Evolutionary conservation across 2,797 vertebrate genomes (phyloP), one percentile per base, ranked within the genome.

Genomic region (Anguilla marmorata): DNA sequence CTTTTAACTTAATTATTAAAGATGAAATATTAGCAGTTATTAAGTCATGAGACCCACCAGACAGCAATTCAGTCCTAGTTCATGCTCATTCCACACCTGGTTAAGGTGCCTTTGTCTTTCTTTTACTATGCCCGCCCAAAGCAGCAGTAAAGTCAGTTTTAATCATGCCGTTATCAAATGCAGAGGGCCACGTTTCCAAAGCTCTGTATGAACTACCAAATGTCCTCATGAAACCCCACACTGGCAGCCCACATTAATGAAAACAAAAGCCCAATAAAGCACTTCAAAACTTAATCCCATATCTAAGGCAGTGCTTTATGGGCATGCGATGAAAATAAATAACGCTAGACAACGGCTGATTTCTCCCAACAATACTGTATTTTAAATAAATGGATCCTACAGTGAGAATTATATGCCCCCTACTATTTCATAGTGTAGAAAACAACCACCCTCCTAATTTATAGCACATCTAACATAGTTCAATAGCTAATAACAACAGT

Each of bases 31-130:
- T 21, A 80, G 37, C 50, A 50, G 41, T 24, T 48, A 82, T 82
- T 21, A 82, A 50, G 45, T 24, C 41, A 82, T 82, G 79, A 82
- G 79, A 82, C 79, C 79, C 21, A n/a, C 79, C 79, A 82, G 19
- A 16, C 21, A 45, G 41, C 45, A 50, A 19, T 19, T 82, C 41
- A 24, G 19, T 9, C 6, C 41, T 30, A n/a, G 79, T 12, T 48
- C 3, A 82, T 82, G 50, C 33, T 41, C 16, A 74, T 74, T 45
- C 12, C 69, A 79, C 41, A 19, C 74, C 37, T 45, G 37, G 16
- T 41, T 6, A 79, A 19, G 24, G 21, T 24, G 45, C 79, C 21
- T 82, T 37, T 12, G 33, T 80, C 41, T 24, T 82, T 24, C 27
- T 8, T 82, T 82, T 12, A n/a, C 41, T 48, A 82, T 24, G 41